Evolutionary conservation across 2,797 vertebrate species (phyloP), one percentile per base, ranked within the genome.

Genomic region (Poliocrania exsul): DNA sequence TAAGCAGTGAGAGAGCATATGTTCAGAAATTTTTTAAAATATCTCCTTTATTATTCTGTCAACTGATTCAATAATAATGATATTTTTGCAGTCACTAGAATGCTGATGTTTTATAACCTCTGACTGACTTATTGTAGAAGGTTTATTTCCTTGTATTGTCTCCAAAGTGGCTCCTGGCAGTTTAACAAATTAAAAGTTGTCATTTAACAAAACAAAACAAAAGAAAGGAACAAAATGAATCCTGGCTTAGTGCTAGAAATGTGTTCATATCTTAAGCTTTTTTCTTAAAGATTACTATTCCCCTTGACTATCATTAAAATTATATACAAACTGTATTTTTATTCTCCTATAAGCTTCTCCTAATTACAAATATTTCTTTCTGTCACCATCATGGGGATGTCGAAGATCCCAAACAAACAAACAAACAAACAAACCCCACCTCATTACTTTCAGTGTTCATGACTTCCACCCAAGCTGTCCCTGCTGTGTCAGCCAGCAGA

Each of bases 401-500:
- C 72, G 37, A 50, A 0, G 0, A n/a, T n/a, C 18, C 9, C 51
- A 80, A 81, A 65, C 21, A 42, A 60, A 50, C 18, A 61, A 67
- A 21, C 37, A 28, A 38, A 14, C 9, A 28, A 57, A 47, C 14
- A 26, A 66, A n/a, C 18, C 60, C 61, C 15, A 35, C 50, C 47
- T 80, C 50, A 60, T 83, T 77, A 64, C 47, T 72, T 75, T 19
- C 66, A 50, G 47, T 25, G 50, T 35, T 71, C 87, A 58, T 94
- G 65, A 88, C 11, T 72, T 90, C 40, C 35, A 61, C 44, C 64
- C 81, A 89, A 29, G 56, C 26, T 64, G 71, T 67, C 50, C 56
- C 42, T 47, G 82, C 57, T 81, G 86, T 31, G 40, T 81, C 92
- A 97, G 81, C 72, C 56, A 58, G 51, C 96, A 93, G 73, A 78